Base-by-base conservation (phyloP, 2,113 vertebrate genomes). In the Rostratula benghalensis region DNA sequence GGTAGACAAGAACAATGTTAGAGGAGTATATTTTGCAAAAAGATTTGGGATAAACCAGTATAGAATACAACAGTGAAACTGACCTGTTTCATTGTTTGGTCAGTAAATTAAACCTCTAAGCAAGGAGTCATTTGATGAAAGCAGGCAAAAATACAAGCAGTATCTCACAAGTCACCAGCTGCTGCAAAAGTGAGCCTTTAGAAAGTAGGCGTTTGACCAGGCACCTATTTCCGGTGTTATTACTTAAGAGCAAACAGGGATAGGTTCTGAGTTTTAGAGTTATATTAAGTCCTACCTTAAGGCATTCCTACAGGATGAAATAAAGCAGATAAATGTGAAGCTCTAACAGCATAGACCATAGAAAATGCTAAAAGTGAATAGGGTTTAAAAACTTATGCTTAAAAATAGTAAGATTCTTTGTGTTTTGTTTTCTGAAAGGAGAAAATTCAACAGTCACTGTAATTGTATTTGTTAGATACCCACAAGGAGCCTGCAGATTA, bases 341-440 rank as follows among this genome's bases (percentile, higher is more conserved):
- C 50, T 77, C 67, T 60, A 15, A 37, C 15, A 23, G n/a, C 31
- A 6, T 9, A 20, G 24, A 39, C 12, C n/a, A 9, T 0, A n/a
- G 54, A 61, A 10, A 9, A 11, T 61, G 43, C 33, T 54, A n/a
- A 39, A 83, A 60, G 82, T 80, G 60, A 90, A 70, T 1, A 48
- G 28, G 17, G 46, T 85, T 33, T 69, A 43, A 67, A 74, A 81
- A 43, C 69, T 87, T 77, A 3, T 23, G 14, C n/a, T 86, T 92
- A 60, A 90, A 88, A 94, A 68, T 77, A 74, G 56, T 45, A 33
- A 0, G 8, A 20, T 76, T 23, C 54, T 77, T 75, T 69, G 16
- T 87, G 67, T 92, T 93, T 82, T 92, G 90, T 83, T 94, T 91
- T 86, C 68, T 83, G 68, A 88, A 95, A 94, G 73, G 56, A 94